Conservation (phyloP, 2,797 vertebrate species). For the Sebastes reedi region DNA sequence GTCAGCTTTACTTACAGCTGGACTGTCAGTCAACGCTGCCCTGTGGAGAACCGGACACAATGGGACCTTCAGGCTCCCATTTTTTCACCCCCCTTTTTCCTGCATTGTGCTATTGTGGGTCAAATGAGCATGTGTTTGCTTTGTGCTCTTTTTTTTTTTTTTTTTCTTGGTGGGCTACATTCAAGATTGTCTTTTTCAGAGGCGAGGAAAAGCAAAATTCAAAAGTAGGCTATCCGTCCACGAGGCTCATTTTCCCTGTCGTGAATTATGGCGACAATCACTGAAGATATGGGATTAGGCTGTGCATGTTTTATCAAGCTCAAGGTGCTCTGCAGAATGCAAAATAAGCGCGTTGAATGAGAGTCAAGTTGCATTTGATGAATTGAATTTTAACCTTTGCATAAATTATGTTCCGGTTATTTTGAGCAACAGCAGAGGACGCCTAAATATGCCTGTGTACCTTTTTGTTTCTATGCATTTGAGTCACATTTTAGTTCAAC, state of each 20-base stretch:
- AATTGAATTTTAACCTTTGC: slow-evolving; percentile 54
- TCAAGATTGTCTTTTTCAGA: slow-evolving; percentile 54
- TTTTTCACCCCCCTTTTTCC: slow-evolving; percentile 37
- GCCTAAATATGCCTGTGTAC: background rate
- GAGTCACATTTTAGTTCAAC: slow-evolving; percentile 21
- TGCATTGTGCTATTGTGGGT: slow-evolving; percentile 68
- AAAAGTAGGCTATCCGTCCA: slow-evolving; percentile 54
- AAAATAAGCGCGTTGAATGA: slow-evolving; percentile 53
- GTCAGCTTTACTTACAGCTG: slow-evolving; percentile 75
- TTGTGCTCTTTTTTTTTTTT: slow-evolving; percentile 38
- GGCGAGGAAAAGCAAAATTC: slow-evolving; percentile 42
- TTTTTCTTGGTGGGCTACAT: slow-evolving; percentile 4
- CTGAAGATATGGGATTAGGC: slow-evolving; percentile 62
- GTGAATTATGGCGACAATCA: slow-evolving; percentile 64
- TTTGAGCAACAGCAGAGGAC: slow-evolving; percentile 24
- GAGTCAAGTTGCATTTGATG: slow-evolving; percentile 56
- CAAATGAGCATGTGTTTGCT: slow-evolving; percentile 67
- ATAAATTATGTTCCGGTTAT: slow-evolving; percentile 43
- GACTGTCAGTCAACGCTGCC: slow-evolving; percentile 70
- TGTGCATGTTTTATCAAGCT: slow-evolving; percentile 60
- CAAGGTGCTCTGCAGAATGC: slow-evolving; percentile 47
- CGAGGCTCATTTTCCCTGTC: slow-evolving; percentile 48
- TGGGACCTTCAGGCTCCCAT: slow-evolving; percentile 59
- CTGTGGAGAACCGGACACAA: slow-evolving; percentile 62
- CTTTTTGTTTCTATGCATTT: slow-evolving; percentile 9